These are phyloP conservation scores for Rutpela maculata DNA, from an alignment of 2,888 invertebrate genomes.

Conservation along the genomic window DNA sequence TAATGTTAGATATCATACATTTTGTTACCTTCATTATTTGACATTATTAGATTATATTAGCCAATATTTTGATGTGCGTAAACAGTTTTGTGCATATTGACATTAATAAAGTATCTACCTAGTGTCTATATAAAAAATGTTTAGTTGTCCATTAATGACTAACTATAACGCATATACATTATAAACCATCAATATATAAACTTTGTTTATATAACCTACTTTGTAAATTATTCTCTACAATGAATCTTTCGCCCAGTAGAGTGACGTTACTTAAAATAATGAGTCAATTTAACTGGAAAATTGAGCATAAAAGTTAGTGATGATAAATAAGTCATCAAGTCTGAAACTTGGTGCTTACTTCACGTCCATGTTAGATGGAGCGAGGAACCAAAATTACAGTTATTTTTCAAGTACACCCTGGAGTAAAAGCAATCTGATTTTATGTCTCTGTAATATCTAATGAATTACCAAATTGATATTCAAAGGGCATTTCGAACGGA, in stretches of 20 bases:
- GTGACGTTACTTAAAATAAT: background rate
- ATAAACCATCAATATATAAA: no score
- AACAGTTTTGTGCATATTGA: no score
- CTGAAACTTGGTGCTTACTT: slow-evolving; percentile 39
- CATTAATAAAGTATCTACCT: no score
- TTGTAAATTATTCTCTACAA: no score
- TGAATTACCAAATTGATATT: slow-evolving; percentile 54
- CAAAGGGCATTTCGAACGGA: slow-evolving; percentile 40
- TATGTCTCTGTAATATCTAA: slow-evolving; percentile 51
- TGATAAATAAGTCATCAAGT: slow-evolving; percentile 51
- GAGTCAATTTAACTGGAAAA: slow-evolving; percentile 33
- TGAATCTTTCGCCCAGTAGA: background rate
- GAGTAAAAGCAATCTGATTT: slow-evolving; percentile 47
- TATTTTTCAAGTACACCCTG: slow-evolving; percentile 54
- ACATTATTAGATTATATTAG: no score
- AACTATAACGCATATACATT: no score
- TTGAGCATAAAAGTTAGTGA: slow-evolving; percentile 40
- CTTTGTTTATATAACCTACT: no score
- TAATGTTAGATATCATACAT: no score
- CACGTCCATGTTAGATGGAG: slow-evolving; percentile 49
- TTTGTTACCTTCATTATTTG: no score
- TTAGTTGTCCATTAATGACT: no score
- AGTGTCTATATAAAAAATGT: no score
- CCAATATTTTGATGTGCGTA: no score
- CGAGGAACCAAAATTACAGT: slow-evolving; percentile 51